Conservation (phyloP, 1,140 invertebrate species). For the Calephelis nemesis region DNA sequence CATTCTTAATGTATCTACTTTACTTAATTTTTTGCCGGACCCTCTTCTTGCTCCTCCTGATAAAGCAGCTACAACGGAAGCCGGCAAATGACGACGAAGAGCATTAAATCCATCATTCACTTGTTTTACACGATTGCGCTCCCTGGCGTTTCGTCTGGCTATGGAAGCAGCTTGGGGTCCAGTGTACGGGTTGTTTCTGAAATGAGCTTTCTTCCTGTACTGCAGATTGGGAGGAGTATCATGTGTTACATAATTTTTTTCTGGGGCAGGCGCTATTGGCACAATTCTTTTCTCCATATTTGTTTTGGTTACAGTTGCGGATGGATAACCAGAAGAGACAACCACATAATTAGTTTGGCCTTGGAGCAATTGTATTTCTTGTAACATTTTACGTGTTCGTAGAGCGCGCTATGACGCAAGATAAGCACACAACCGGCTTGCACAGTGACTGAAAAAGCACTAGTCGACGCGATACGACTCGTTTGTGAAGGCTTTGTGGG, state of each 20-base stretch:
- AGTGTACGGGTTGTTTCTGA: slow-evolving; percentile 81
- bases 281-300: slow-evolving; percentile 70
- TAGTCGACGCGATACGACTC: slow-evolving; percentile 44
- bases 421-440: slow-evolving; percentile 53
- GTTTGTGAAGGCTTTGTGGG: slow-evolving; percentile 55
- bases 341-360: slow-evolving; percentile 80
- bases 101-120: slow-evolving; percentile 96
- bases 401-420: slow-evolving; percentile 42
- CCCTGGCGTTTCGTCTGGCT: slow-evolving; percentile 93
- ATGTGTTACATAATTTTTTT: slow-evolving; percentile 75
- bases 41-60: slow-evolving; percentile 83
- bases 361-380: slow-evolving; percentile 78
- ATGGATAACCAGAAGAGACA: slow-evolving; percentile 73
- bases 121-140: slow-evolving; percentile 96
- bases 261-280: slow-evolving; percentile 79
- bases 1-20: slow-evolving; percentile 96
- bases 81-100: slow-evolving; percentile 91
- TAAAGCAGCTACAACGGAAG: slow-evolving; percentile 86
- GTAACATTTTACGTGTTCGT: slow-evolving; percentile 70
- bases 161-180: slow-evolving; percentile 89
- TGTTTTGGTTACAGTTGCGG: slow-evolving; percentile 56
- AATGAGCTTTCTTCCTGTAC: slow-evolving; percentile 87
- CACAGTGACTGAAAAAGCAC: slow-evolving; percentile 62
- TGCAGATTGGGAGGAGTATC: slow-evolving; percentile 73
- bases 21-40: slow-evolving; percentile 93